These are phyloP conservation scores for Papilio helenus DNA, from an alignment of 1,140 invertebrate genomes.

Conservation along the genomic window DNA sequence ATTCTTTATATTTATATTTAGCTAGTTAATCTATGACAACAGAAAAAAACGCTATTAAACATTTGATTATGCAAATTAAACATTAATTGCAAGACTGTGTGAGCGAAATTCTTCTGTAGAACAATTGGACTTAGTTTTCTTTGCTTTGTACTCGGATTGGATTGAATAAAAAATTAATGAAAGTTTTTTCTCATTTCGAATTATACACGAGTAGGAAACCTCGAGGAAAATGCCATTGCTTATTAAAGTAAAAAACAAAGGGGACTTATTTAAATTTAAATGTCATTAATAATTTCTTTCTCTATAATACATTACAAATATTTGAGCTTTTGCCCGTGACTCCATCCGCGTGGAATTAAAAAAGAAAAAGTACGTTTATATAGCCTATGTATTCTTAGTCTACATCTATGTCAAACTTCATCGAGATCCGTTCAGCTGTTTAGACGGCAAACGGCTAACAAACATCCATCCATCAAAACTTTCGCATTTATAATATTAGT, in stretches of 20 bases:
- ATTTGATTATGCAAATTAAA: slow-evolving; percentile 34
- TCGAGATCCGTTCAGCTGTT: no score
- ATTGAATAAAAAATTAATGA: background rate
- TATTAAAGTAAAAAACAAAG: background rate
- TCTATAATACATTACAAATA: background rate
- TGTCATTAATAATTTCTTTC: background rate
- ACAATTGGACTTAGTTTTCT: slow-evolving; percentile 7
- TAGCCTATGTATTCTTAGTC: no score
- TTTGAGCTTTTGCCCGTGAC: background rate
- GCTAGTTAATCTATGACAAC: background rate
- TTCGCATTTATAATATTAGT: no score
- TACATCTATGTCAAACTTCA: no score
- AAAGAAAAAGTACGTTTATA: no score
- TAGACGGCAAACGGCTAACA: no score
- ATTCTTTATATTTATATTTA: background rate
- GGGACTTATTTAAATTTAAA: background rate
- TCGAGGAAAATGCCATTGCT: background rate
- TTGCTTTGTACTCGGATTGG: background rate
- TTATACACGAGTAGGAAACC: background rate
- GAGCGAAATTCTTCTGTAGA: slow-evolving; percentile 7
- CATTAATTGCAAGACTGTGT: slow-evolving; percentile 20
- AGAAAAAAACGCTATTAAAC: background rate
- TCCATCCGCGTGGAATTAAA: no score
- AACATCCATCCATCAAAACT: no score
- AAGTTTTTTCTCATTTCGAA: background rate